phyloP scores from a whole-genome alignment of 2,888 invertebrate genomes.

The Agrochola macilenta region DNA sequence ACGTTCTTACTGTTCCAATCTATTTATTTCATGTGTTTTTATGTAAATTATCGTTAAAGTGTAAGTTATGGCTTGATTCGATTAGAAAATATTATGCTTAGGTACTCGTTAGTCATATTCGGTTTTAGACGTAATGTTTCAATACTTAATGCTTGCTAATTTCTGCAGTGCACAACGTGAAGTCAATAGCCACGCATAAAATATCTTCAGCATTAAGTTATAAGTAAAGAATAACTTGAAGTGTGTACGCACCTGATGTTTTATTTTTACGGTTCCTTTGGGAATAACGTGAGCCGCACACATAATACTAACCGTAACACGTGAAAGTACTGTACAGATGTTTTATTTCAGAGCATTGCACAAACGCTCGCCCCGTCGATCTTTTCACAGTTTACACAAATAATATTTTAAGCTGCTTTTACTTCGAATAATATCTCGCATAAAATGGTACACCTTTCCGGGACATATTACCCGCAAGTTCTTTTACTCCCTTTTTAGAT shows the following conservation, averaged over 20 bases:
- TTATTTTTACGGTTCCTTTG: slow-evolving; percentile 75
- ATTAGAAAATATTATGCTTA: neutral
- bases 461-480: neutral
- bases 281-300: slow-evolving; percentile 69
- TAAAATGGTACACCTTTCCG: neutral
- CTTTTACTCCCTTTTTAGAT: neutral
- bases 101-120: neutral
- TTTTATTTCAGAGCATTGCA: slow-evolving; percentile 48
- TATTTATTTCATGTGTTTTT: neutral
- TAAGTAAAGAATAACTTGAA: slow-evolving; percentile 70
- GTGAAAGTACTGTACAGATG: slow-evolving; percentile 32
- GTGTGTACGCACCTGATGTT: slow-evolving; percentile 73
- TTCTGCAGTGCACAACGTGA: neutral
- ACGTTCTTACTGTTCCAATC: neutral
- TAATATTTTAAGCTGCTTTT: slow-evolving; percentile 43
- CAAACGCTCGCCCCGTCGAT: slow-evolving; percentile 29
- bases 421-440: slow-evolving; percentile 7
- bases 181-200: slow-evolving; percentile 6
- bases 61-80: neutral
- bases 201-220: slow-evolving; percentile 24
- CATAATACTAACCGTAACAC: slow-evolving; percentile 72
- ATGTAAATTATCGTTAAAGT: neutral
- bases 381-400: slow-evolving; percentile 36
- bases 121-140: neutral
- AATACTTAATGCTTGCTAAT: neutral